phyloP scores from a whole-genome alignment of 2,888 invertebrate genomes.

The Molorchus minor region DNA sequence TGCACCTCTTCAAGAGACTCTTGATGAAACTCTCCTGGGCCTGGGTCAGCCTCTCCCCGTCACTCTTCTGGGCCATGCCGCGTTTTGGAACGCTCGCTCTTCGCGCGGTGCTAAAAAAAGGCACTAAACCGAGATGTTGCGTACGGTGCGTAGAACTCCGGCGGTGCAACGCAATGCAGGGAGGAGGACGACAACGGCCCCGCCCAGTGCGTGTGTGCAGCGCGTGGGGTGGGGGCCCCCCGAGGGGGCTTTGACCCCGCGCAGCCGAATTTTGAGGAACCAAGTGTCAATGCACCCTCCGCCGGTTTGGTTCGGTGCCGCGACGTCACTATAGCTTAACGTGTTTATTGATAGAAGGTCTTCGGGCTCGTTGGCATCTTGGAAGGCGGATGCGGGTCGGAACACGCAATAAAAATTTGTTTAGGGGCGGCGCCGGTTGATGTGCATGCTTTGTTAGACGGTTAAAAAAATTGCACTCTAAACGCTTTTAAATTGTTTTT shows the following conservation, averaged over 20 bases:
- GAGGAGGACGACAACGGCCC: conserved; percentile 50
- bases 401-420: too few species aligned
- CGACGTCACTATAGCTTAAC: too few species aligned
- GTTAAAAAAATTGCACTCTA: too few species aligned
- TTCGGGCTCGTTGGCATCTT: too few species aligned
- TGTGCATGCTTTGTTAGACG: too few species aligned
- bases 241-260: conserved; percentile 60
- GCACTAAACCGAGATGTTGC: conserved; percentile 37
- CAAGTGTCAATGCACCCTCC: conserved; percentile 32
- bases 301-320: conserved; percentile 5
- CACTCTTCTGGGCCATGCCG: conserved; percentile 41
- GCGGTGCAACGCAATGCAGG: conserved; percentile 47
- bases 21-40: conserved; percentile 55
- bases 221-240: conserved; percentile 48
- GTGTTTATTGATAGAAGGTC: too few species aligned
- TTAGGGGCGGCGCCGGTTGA: too few species aligned
- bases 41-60: conserved; percentile 47
- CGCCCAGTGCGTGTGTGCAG: conserved; percentile 56
- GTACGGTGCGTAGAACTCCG: conserved; percentile 3
- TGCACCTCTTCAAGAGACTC: conserved; percentile 54
- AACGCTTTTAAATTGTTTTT: too few species aligned
- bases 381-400: too few species aligned
- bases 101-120: conserved; percentile 38
- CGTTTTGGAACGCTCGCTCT: conserved; percentile 13
- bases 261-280: conserved; percentile 15